Evolutionary conservation across 2,113 vertebrate genomes (phyloP).

Genomic region (Bubo scandiacus): DNA sequence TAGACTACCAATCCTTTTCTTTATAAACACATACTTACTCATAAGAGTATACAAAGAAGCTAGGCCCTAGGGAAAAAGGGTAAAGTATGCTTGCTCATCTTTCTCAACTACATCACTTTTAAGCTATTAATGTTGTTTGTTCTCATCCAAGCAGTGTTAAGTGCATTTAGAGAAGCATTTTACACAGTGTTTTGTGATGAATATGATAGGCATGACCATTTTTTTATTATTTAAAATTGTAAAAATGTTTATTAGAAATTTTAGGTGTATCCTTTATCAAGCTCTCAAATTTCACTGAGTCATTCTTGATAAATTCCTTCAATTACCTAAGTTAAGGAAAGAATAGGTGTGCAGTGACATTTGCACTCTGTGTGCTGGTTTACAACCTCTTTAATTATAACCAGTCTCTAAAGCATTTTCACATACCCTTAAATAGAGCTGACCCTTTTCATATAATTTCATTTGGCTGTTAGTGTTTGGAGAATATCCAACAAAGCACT

Average conservation of each 20-base stretch:
- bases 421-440: constrained; percentile 70
- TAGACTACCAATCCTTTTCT: background rate
- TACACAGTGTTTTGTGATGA: rapidly evolving
- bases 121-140: background rate
- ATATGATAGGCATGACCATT: background rate
- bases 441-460: constrained; percentile 82
- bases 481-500: constrained; percentile 85
- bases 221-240: background rate
- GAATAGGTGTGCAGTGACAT: background rate
- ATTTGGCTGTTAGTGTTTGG: constrained; percentile 82
- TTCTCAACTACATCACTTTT: background rate
- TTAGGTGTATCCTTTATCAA: background rate
- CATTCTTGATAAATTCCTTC: background rate
- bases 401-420: constrained; percentile 68
- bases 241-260: background rate
- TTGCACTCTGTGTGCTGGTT: constrained; percentile 44
- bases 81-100: background rate
- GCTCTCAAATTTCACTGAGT: background rate
- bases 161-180: background rate
- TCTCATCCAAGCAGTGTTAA: background rate
- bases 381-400: constrained; percentile 74
- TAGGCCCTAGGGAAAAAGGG: background rate
- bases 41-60: background rate
- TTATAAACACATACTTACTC: background rate
- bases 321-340: background rate